phyloP scores from a whole-genome alignment of 2,113 vertebrate genomes.

The Egretta garzetta region DNA sequence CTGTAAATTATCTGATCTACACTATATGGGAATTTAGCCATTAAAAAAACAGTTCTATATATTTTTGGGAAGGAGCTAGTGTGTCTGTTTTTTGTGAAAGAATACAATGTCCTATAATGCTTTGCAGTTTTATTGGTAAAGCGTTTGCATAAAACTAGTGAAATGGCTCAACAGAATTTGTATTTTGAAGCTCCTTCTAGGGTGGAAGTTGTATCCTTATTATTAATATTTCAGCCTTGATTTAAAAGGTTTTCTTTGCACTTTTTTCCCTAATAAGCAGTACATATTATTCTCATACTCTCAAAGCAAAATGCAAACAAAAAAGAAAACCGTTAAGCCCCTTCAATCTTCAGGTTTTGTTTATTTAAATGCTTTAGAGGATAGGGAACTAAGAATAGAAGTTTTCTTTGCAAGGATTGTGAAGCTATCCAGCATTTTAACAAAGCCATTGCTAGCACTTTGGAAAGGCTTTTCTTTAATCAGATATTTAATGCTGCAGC shows the following conservation, averaged over 20 bases:
- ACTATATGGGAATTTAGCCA: background rate
- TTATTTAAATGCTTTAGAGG: background rate
- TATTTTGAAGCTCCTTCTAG: background rate
- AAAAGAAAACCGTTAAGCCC: background rate
- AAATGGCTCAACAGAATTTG: background rate
- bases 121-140: background rate
- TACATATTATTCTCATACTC: background rate
- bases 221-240: background rate
- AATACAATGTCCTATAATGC: background rate
- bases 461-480: conserved; percentile 8
- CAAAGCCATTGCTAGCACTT: background rate
- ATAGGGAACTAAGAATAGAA: background rate
- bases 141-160: background rate
- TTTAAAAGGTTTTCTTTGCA: background rate
- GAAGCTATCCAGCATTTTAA: background rate
- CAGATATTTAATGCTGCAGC: background rate
- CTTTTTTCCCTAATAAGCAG: background rate
- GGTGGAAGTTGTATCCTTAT: background rate
- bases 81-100: background rate
- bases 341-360: background rate
- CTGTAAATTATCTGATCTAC: background rate
- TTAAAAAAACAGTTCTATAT: background rate
- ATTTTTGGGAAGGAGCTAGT: background rate
- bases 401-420: background rate
- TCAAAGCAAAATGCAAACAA: background rate